Base-by-base conservation (phyloP, 2,113 vertebrate species). In the Aegithalos caudatus region DNA sequence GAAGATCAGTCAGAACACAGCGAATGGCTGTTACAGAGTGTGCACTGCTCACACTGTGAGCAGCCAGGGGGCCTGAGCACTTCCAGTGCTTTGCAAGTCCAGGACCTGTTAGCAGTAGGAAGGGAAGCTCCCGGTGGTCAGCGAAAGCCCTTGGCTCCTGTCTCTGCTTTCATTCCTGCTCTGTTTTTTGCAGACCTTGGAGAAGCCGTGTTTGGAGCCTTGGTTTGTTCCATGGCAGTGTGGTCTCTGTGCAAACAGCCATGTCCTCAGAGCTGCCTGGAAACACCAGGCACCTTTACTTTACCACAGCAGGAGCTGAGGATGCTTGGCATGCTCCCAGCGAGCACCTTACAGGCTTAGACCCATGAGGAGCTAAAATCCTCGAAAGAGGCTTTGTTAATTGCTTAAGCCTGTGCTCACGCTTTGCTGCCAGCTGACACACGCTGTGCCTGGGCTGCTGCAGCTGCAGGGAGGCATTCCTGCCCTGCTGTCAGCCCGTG, bases 141-240 rank as follows among this genome's bases (percentile, higher is more conserved):
- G 56, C 4, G 21, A 45, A 69, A 70, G 58, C 23, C 17, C 58
- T 66, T 48, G 84, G 21, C 38, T 92, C 65, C 60, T 1, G 0
- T 25, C 64, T 88, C 45, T 50, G 8, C 65, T 79, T 70, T 72
- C 8, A 2, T 74, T 62, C 60, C 35, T 67, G 40, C 44, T 71
- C 35, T 81, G 33, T 31, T 64, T 83, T n/a, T 38, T 23, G 16
- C 82, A 70, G 62, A 18, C 64, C 54, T 24, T 1, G 2, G 53
- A 62, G 24, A 53, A 81, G 64, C 50, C 0, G 1, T 22, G 44
- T 57, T 29, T 17, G 58, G 50, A 86, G 42, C 38, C 45, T 57
- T 0, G 0, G 51, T 33, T 33, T 60, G 25, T 47, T 70, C 8
- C 12, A 0, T 1, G 50, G 31, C 73, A 25, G 24, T 0, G 8